Percentiles rank a stretch among this genome's conserved stretches.
These are phyloP conservation scores for Gephyroberyx darwinii DNA, from an alignment of 2,797 vertebrate species.

Conservation along the genomic window DNA sequence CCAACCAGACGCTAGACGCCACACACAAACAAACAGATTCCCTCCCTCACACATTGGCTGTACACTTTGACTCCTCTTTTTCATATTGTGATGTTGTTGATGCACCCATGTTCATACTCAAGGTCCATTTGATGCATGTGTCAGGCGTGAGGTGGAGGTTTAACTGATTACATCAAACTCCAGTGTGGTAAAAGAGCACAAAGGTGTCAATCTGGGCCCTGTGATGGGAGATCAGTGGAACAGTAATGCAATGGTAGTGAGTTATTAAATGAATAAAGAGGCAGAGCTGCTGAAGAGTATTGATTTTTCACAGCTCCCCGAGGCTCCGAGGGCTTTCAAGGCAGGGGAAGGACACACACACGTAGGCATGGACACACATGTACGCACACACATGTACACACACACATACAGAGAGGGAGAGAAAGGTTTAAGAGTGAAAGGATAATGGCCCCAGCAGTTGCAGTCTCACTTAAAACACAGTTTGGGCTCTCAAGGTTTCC, in stretches of 20 bases:
- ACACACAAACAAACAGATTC: slow-evolving; percentile 45
- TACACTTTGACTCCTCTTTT: slow-evolving; percentile 79
- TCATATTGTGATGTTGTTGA: slow-evolving; percentile 78
- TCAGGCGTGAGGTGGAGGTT: slow-evolving; percentile 80
- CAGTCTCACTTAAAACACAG: slow-evolving; percentile 83
- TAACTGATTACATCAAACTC: slow-evolving; percentile 85
- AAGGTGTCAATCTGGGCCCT: slow-evolving; percentile 82
- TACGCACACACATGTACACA: slow-evolving; percentile 69
- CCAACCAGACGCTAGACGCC: slow-evolving; percentile 36
- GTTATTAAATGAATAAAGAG: slow-evolving; percentile 89
- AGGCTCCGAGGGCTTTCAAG: slow-evolving; percentile 85
- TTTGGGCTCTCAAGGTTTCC: slow-evolving; percentile 82
- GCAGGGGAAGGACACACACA: slow-evolving; percentile 75
- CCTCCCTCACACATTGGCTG: slow-evolving; percentile 43
- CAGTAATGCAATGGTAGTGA: slow-evolving; percentile 86
- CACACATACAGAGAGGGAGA: slow-evolving; percentile 66
- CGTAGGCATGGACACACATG: slow-evolving; percentile 68
- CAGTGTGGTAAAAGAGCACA: slow-evolving; percentile 82
- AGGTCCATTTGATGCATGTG: slow-evolving; percentile 81
- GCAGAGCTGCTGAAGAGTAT: slow-evolving; percentile 85
- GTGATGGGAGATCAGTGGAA: slow-evolving; percentile 85
- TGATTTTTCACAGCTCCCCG: slow-evolving; percentile 86
- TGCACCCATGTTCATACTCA: slow-evolving; percentile 74
- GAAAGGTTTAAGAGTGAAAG: slow-evolving; percentile 83
- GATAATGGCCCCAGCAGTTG: slow-evolving; percentile 84